phyloP scores from a whole-genome alignment of 1,140 invertebrate species.

The Drosophila lacertosa region DNA sequence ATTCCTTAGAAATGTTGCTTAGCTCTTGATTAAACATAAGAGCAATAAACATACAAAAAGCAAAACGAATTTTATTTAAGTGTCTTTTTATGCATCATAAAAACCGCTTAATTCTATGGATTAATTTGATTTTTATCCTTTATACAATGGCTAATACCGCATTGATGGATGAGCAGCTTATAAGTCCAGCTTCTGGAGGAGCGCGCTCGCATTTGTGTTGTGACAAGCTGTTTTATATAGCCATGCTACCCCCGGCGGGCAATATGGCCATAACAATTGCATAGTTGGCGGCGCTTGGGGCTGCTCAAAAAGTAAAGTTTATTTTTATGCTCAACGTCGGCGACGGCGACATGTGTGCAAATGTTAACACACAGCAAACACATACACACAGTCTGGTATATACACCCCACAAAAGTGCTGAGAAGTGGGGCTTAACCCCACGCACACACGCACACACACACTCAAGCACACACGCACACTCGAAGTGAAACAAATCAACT shows the following conservation, averaged over 20 bases:
- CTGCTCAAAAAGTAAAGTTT: constrained; percentile 67
- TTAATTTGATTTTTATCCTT: background rate
- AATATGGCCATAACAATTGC: constrained; percentile 61
- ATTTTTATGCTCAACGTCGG: constrained; percentile 73
- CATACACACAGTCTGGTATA: constrained; percentile 10
- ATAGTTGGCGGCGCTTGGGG: constrained; percentile 67
- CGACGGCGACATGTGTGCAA: constrained; percentile 61
- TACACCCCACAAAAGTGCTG: constrained; percentile 4
- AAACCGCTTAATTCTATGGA: background rate
- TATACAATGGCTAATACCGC: background rate
- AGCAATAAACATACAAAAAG: background rate
- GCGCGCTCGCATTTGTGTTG: background rate
- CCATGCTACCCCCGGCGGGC: constrained; percentile 19
- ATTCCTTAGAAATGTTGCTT: background rate
- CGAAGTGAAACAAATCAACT: constrained; percentile 62
- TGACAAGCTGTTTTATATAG: background rate
- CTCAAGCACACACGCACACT: constrained; percentile 27
- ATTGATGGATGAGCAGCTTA: background rate
- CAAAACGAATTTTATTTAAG: background rate
- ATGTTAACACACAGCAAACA: constrained; percentile 60
- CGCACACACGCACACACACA: constrained; percentile 35
- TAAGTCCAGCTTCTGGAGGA: background rate
- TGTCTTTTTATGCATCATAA: background rate
- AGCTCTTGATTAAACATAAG: no score
- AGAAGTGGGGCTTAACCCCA: constrained; percentile 27